Evolutionary conservation across 1,140 invertebrate species (phyloP).

Genomic region (Eciton burchellii): DNA sequence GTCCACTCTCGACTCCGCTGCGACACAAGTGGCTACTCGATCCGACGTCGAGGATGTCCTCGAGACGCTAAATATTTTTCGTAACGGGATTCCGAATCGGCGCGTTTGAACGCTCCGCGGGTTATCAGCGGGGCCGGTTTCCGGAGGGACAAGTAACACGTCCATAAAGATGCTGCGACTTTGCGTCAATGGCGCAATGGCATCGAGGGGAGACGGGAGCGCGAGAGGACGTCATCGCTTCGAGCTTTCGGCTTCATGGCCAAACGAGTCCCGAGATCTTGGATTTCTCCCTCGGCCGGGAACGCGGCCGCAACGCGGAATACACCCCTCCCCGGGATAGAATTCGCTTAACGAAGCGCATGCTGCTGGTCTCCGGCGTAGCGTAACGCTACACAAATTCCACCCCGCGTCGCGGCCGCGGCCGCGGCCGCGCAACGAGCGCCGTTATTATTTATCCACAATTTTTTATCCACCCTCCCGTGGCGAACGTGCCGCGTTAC

Average conservation of each 20-base stretch:
- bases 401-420: constrained; percentile 10
- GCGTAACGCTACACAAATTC: constrained; percentile 34
- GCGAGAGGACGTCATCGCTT: constrained; percentile 3
- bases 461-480: constrained; percentile 38
- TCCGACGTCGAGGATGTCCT: constrained; percentile 42
- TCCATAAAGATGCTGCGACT: neutral
- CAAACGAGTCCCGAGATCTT: neutral
- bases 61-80: constrained; percentile 42
- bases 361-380: constrained; percentile 47
- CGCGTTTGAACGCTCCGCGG: constrained; percentile 9
- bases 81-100: constrained; percentile 17
- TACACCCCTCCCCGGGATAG: constrained; percentile 37
- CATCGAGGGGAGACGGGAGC: too few relatives aligned
- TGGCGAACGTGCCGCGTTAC: constrained; percentile 3
- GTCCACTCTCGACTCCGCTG: constrained; percentile 52
- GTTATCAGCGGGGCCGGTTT: neutral
- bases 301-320: neutral
- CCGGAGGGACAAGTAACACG: constrained; percentile 1
- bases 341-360: constrained; percentile 48
- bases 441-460: constrained; percentile 48
- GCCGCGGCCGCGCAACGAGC: constrained; percentile 7
- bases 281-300: constrained; percentile 30
- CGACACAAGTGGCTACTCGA: constrained; percentile 60
- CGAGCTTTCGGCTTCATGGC: constrained; percentile 26
- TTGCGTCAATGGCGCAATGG: neutral